Conservation (phyloP, 1,140 invertebrate genomes). For the Meteorus sp. region DNA sequence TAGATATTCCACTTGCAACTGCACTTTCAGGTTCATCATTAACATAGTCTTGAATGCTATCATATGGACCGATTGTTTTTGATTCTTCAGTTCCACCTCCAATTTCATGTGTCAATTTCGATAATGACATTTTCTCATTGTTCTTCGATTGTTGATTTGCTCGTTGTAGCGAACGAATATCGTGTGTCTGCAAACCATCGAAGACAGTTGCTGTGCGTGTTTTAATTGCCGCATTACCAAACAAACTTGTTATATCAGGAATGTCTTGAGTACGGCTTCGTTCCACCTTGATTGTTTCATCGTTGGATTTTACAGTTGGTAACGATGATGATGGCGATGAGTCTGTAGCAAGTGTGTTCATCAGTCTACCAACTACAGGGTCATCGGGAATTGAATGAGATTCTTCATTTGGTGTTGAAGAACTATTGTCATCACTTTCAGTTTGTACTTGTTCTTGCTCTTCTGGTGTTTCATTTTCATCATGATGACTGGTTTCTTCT, state of each 20-base stretch:
- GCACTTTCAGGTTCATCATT: constrained; percentile 45
- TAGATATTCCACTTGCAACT: not conserved
- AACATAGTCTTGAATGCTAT: constrained; percentile 45
- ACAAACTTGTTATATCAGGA: constrained; percentile 51
- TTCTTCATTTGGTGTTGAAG: not conserved
- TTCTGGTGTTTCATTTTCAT: not conserved
- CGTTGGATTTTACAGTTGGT: not conserved
- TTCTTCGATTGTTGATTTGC: constrained; percentile 3
- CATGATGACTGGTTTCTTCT: constrained; percentile 21
- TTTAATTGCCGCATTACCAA: constrained; percentile 37
- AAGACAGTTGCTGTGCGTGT: constrained; percentile 46
- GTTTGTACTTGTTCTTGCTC: constrained; percentile 7
- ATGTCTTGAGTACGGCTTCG: constrained; percentile 41
- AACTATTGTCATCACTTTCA: not conserved
- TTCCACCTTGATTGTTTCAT: constrained; percentile 2
- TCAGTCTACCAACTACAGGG: constrained; percentile 29
- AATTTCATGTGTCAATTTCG: constrained; percentile 15
- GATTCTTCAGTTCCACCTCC: constrained; percentile 32
- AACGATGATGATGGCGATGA: not conserved
- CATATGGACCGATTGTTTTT: constrained; percentile 53
- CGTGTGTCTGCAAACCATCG: constrained; percentile 50
- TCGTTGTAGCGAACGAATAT: constrained; percentile 39
- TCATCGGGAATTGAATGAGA: constrained; percentile 15
- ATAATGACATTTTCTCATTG: constrained; percentile 10
- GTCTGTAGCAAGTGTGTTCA: constrained; percentile 13